These are phyloP conservation scores for Cromileptes altivelis DNA, from an alignment of 2,113 vertebrate species.

Conservation along the genomic window DNA sequence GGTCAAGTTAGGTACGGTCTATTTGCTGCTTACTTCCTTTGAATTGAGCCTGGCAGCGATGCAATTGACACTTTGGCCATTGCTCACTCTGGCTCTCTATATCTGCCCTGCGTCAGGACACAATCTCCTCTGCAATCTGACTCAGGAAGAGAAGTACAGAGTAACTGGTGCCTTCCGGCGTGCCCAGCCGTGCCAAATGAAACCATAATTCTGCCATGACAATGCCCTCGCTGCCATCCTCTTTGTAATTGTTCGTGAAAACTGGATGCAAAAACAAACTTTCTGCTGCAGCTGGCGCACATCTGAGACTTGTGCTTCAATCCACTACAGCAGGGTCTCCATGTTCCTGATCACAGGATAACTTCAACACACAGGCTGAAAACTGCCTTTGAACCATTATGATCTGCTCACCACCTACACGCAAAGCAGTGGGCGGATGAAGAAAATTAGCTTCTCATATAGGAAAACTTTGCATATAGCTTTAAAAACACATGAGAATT, in stretches of 20 bases:
- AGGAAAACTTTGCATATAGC: conserved; percentile 38
- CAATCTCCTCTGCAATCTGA: conserved; percentile 47
- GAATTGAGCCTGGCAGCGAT: conserved; percentile 53
- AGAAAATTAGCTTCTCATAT: conserved; percentile 32
- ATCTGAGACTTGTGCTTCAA: conserved; percentile 3
- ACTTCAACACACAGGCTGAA: conserved; percentile 7
- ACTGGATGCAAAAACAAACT: conserved; percentile 52
- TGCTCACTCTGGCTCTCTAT: conserved; percentile 49
- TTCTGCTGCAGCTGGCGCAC: conserved; percentile 25
- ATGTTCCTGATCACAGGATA: neutral
- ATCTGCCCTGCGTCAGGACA: conserved; percentile 45
- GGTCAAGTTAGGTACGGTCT: conserved; percentile 40
- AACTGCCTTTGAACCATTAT: conserved; percentile 20
- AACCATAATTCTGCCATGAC: conserved; percentile 68
- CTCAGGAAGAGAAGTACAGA: conserved; percentile 39
- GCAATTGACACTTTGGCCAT: conserved; percentile 56
- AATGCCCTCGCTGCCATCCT: conserved; percentile 27
- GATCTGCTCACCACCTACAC: conserved; percentile 46
- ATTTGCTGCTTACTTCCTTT: conserved; percentile 52
- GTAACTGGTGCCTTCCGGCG: conserved; percentile 30
- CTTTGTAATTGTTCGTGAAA: conserved; percentile 48
- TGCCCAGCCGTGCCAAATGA: conserved; percentile 47
- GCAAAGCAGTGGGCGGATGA: conserved; percentile 36
- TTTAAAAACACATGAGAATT: conserved; percentile 19
- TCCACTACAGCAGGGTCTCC: neutral